phyloP scores from a whole-genome alignment of 1,140 invertebrate species.

The Caenorhabditis inopinata region DNA sequence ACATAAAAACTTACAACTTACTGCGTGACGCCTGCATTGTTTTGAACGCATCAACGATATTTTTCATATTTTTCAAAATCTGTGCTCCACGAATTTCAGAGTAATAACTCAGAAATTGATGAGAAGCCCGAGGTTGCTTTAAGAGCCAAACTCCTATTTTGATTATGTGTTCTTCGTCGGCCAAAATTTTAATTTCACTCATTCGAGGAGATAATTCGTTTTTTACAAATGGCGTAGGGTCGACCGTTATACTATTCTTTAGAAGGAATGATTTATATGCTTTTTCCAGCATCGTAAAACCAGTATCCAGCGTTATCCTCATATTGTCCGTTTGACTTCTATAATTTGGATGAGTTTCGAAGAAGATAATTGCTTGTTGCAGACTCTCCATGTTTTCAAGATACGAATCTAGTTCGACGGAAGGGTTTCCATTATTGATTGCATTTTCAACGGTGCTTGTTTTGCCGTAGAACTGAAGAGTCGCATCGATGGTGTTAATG shows the following conservation, averaged over 20 bases:
- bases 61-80: constrained; percentile 20
- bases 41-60: constrained; percentile 51
- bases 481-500: constrained; percentile 64
- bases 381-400: constrained; percentile 63
- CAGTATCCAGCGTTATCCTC: constrained; percentile 58
- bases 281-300: constrained; percentile 57
- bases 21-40: constrained; percentile 49
- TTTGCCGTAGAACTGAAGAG: constrained; percentile 65
- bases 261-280: constrained; percentile 59
- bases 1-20: neutral
- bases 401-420: constrained; percentile 56
- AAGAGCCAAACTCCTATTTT: constrained; percentile 55
- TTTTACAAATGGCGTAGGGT: constrained; percentile 35
- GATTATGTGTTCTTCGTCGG: constrained; percentile 50
- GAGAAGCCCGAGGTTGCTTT: neutral
- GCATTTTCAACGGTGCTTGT: constrained; percentile 49
- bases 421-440: constrained; percentile 48
- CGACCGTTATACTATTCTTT: constrained; percentile 49
- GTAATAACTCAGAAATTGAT: constrained; percentile 34
- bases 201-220: constrained; percentile 31
- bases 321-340: constrained; percentile 59
- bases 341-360: constrained; percentile 59
- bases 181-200: constrained; percentile 52
- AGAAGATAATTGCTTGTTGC: constrained; percentile 62
- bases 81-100: constrained; percentile 34